A percentile compares a stretch with the other conserved stretches of the same genome.
Conservation (phyloP, 2,797 vertebrate species). For the Chaenodraco wilsoni region DNA sequence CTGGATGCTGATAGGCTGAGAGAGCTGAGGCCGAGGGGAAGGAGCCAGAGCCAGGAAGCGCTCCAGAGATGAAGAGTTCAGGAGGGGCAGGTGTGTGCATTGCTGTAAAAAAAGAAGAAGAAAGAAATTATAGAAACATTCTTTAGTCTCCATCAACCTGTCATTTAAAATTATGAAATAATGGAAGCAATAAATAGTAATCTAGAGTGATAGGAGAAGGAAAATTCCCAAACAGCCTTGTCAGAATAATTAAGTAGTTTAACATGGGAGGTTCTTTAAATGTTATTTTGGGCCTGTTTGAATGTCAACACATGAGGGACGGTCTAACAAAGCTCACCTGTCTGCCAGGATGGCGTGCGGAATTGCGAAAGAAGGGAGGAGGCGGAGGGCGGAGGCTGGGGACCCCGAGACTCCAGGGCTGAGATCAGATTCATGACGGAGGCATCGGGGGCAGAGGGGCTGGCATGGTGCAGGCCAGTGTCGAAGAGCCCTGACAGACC, state of each 20-base stretch:
- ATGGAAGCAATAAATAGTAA: constrained; percentile 2
- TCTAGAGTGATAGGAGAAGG: background rate
- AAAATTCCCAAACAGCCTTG: constrained; percentile 9
- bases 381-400: constrained; percentile 93
- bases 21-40: constrained; percentile 95
- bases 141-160: constrained; percentile 38
- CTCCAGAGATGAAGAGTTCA: constrained; percentile 95
- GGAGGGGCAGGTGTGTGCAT: constrained; percentile 96
- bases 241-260: constrained; percentile 47
- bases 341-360: constrained; percentile 96
- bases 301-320: constrained; percentile 71
- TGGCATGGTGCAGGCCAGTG: constrained; percentile 93
- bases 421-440: constrained; percentile 98
- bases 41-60: constrained; percentile 92
- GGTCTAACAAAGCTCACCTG: constrained; percentile 82
- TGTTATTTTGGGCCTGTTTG: constrained; percentile 70
- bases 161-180: background rate
- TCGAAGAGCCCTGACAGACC: constrained; percentile 95
- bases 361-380: constrained; percentile 96
- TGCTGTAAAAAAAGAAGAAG: constrained; percentile 80
- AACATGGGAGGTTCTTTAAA: constrained; percentile 53
- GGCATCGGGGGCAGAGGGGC: constrained; percentile 92
- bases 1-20: constrained; percentile 95
- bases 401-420: constrained; percentile 93
- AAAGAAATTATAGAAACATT: constrained; percentile 65